Percentiles rank a stretch among this genome's conserved stretches.
phyloP scores from a whole-genome alignment of 2,113 vertebrate species.

The Clarias magur region DNA sequence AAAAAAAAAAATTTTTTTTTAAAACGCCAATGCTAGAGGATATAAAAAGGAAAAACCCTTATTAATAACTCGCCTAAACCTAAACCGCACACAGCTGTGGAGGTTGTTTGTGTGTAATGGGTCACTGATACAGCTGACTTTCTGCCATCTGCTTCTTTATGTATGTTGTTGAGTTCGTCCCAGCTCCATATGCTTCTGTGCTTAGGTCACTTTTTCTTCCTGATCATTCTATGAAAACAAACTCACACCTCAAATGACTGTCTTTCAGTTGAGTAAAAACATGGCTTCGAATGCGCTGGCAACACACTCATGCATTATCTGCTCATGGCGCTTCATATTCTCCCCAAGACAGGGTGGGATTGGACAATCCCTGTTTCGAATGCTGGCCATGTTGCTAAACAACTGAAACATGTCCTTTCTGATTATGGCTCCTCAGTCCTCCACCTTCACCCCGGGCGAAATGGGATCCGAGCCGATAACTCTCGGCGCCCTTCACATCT shows the following conservation, averaged over 20 bases:
- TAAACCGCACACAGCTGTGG: constrained; percentile 17
- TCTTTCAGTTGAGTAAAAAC: constrained; percentile 59
- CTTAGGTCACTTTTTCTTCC: constrained; percentile 57
- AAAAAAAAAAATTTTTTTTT: too few relatives aligned
- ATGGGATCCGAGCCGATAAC: constrained; percentile 28
- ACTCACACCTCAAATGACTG: constrained; percentile 45
- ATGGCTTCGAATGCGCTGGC: constrained; percentile 54
- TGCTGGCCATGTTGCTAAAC: constrained; percentile 50
- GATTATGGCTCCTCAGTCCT: constrained; percentile 53
- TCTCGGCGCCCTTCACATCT: constrained; percentile 29
- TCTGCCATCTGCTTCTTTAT: constrained; percentile 73
- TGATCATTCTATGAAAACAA: constrained; percentile 56
- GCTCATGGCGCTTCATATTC: constrained; percentile 44
- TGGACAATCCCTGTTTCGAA: constrained; percentile 57
- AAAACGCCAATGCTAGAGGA: background rate
- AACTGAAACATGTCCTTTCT: constrained; percentile 54
- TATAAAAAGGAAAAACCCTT: background rate
- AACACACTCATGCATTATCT: constrained; percentile 47
- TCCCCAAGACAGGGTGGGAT: constrained; percentile 60
- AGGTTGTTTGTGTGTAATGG: constrained; percentile 28
- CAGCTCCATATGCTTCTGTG: constrained; percentile 66
- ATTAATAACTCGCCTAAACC: background rate
- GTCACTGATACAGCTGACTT: constrained; percentile 35
- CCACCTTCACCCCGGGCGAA: constrained; percentile 38
- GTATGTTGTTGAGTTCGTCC: constrained; percentile 60